Evolutionary conservation across 1,140 invertebrate genomes (phyloP), one percentile per base, ranked within the genome.

Genomic region (Hyles vespertilio): DNA sequence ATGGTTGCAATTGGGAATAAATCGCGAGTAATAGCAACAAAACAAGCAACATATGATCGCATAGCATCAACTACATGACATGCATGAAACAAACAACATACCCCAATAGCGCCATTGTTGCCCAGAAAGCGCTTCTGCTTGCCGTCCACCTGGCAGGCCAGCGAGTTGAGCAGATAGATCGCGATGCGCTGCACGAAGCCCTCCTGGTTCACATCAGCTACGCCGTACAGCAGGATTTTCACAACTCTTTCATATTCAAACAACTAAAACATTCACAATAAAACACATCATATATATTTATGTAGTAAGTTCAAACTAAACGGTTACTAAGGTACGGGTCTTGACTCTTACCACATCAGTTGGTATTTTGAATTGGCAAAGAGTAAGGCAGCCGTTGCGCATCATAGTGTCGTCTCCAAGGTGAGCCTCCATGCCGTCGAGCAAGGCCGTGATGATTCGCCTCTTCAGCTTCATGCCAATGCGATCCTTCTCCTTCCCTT

Each of bases 111-210:
- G 34, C 97, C 97, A 50, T 97, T 86, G 81, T 96, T 93, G 32
- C 98, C 98, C 11, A 99, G 92, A 58, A 98, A 92, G 58, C 94
- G 91, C 80, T 99, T 99, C 76, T 99, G 96, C 50, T 92, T 91
- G 5, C 96, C 96, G 78, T 98, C 97, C 3, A 99, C 97, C 87
- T 98, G 97, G 85, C 98, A 99, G 3, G 98, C 98, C 50, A 99
- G 90, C 5, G 96, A 97, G 89, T 99, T 99, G 4, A 99, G 91
- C 64, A 99, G 89, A 89, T 97, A 98, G 64, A 99, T 97, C 10
- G 96, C 96, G 68, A 98, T 97, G 59, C 97, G 93, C 81, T 98
- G 97, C 4, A 98, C 96, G 85, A 98, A 98, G 46, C 95, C 93
- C 83, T 98, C 96, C 56, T 96, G 94, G 70, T 94, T 93, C 50